phyloP scores from a whole-genome alignment of 2,113 vertebrate genomes.

The Calypte anna region DNA sequence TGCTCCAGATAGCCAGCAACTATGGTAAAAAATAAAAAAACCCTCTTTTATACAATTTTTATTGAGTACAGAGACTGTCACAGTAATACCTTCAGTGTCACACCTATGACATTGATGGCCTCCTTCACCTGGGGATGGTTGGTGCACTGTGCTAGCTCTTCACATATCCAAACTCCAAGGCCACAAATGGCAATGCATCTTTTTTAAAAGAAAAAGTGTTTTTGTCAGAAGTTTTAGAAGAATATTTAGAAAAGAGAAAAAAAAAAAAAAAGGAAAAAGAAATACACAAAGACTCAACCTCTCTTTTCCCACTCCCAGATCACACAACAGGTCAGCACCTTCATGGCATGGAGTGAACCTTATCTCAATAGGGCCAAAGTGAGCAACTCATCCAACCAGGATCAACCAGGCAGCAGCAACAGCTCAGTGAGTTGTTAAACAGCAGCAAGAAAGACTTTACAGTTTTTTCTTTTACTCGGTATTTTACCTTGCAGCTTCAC shows the following conservation, averaged over 20 bases:
- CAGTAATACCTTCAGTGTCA: slow-evolving; percentile 91
- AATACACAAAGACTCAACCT: fast-evolving
- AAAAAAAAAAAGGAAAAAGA: too few species aligned
- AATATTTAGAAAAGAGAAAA: neutral
- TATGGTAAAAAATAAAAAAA: neutral
- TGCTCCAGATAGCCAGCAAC: neutral
- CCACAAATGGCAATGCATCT: slow-evolving; percentile 95
- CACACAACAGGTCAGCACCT: neutral
- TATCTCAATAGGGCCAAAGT: neutral
- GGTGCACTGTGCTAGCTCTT: slow-evolving; percentile 87
- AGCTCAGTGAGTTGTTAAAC: neutral
- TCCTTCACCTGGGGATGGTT: slow-evolving; percentile 91
- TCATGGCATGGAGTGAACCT: fast-evolving
- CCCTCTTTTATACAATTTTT: neutral
- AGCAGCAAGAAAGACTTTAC: neutral
- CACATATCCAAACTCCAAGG: slow-evolving; percentile 95
- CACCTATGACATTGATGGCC: slow-evolving; percentile 94
- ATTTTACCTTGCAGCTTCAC: slow-evolving; percentile 91
- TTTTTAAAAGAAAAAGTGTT: neutral
- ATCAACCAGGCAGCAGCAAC: neutral
- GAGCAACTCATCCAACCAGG: neutral
- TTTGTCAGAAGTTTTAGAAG: neutral
- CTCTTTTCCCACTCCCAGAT: neutral
- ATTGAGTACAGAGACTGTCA: neutral
- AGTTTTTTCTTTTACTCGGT: neutral